Percentiles rank a stretch among this genome's conserved stretches.
Evolutionary conservation across 2,797 vertebrate species (phyloP).

Genomic region (Lepus oiostolus): DNA sequence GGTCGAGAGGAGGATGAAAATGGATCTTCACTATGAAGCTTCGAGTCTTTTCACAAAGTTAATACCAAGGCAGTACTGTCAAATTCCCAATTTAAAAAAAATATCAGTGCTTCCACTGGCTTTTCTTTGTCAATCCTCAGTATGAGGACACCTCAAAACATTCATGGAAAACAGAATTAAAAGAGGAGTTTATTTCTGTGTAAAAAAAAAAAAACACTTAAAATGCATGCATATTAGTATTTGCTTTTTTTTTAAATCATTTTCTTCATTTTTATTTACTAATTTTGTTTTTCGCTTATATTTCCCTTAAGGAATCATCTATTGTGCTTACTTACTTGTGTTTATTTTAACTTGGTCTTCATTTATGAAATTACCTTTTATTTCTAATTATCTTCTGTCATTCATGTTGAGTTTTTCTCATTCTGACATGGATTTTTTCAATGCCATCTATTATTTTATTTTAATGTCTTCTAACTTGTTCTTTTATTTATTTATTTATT

Average conservation of each 20-base stretch:
- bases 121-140: too few relatives aligned
- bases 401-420: neutral
- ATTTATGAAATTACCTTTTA: constrained; percentile 37
- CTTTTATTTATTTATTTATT: neutral
- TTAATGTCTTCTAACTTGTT: neutral
- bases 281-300: neutral
- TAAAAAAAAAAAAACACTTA: too few relatives aligned
- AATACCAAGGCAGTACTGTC: too few relatives aligned
- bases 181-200: too few relatives aligned
- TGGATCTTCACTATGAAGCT: neutral
- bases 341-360: neutral
- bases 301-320: neutral
- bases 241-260: neutral
- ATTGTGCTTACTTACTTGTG: neutral
- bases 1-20: neutral
- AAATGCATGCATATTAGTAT: too few relatives aligned
- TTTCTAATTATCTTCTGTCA: constrained; percentile 2
- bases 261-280: neutral
- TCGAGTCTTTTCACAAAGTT: neutral
- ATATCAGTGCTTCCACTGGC: too few relatives aligned
- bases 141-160: too few relatives aligned
- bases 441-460: neutral
- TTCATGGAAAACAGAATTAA: too few relatives aligned
- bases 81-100: too few relatives aligned
- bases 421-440: neutral